Conservation (phyloP, 2,797 vertebrate genomes). For the Fringilla coelebs region DNA sequence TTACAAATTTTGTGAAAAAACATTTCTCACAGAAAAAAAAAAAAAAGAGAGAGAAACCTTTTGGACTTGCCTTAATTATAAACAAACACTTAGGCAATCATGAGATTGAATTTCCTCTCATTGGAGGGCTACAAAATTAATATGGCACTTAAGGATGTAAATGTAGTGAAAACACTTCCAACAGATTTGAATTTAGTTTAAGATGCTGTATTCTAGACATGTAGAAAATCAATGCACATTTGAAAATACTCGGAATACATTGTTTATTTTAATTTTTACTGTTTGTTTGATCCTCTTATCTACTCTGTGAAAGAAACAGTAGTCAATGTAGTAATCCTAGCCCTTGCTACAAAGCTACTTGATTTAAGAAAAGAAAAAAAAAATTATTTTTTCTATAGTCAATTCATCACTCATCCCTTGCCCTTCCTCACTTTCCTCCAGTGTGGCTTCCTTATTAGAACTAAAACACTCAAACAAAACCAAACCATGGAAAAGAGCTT, state of each 20-base stretch:
- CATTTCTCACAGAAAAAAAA: background rate
- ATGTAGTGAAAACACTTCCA: constrained; percentile 32
- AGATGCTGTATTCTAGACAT: background rate
- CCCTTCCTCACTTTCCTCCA: background rate
- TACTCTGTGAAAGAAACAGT: background rate
- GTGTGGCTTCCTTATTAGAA: background rate
- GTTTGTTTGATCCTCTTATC: background rate
- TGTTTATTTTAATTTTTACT: background rate
- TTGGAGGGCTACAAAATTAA: constrained; percentile 48
- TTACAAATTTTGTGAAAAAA: background rate
- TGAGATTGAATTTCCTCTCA: constrained; percentile 16
- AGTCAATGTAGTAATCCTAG: background rate
- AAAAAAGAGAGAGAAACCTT: background rate
- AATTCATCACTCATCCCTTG: background rate
- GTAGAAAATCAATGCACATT: background rate
- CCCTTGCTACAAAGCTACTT: background rate
- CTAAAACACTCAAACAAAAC: background rate
- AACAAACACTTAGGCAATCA: constrained; percentile 42
- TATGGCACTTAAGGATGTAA: constrained; percentile 32
- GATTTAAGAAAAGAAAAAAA: background rate
- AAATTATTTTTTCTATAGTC: background rate
- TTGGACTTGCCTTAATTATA: constrained; percentile 36
- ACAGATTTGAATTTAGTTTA: constrained; percentile 14
- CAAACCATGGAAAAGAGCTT: background rate
- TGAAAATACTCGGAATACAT: background rate